Conservation (phyloP, 2,888 invertebrate species). For the Incurvaria masculella region DNA sequence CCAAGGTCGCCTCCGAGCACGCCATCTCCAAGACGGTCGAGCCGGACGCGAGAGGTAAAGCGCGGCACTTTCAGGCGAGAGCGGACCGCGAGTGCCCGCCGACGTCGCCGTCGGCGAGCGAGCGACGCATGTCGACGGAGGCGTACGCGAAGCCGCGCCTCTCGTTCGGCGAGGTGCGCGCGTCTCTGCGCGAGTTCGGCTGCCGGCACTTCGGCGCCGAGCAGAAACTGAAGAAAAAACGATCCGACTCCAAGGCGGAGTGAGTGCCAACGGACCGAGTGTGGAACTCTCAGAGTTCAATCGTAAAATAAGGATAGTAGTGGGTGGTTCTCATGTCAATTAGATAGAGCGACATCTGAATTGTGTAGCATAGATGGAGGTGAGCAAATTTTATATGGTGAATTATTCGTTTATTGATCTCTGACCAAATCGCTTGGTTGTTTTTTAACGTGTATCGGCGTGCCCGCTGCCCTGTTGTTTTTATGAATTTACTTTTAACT, state of each 20-base stretch:
- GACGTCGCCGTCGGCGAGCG: background rate
- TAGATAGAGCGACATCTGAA: background rate
- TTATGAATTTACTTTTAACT: background rate
- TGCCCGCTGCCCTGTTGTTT: background rate
- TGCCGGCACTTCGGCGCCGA: slow-evolving; percentile 25
- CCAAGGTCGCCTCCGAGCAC: slow-evolving; percentile 19
- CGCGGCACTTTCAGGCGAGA: background rate
- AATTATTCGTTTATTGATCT: background rate
- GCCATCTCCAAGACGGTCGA: slow-evolving; percentile 12
- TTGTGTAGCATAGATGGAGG: too few relatives aligned
- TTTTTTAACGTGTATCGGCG: background rate
- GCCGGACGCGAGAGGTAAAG: slow-evolving; percentile 5
- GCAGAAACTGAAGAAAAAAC: slow-evolving; percentile 4
- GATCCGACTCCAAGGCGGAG: background rate
- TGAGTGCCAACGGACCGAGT: background rate
- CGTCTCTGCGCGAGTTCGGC: slow-evolving; percentile 32
- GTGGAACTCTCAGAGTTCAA: too few relatives aligned
- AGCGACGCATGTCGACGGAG: background rate
- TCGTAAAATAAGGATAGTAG: too few relatives aligned
- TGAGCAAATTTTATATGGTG: background rate
- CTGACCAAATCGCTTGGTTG: background rate
- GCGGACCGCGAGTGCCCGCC: slow-evolving; percentile 9
- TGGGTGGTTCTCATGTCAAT: background rate
- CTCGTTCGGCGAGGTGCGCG: slow-evolving; percentile 28
- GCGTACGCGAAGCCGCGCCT: slow-evolving; percentile 16